Conservation (phyloP, 2,113 vertebrate species). For the Calonectris borealis region DNA sequence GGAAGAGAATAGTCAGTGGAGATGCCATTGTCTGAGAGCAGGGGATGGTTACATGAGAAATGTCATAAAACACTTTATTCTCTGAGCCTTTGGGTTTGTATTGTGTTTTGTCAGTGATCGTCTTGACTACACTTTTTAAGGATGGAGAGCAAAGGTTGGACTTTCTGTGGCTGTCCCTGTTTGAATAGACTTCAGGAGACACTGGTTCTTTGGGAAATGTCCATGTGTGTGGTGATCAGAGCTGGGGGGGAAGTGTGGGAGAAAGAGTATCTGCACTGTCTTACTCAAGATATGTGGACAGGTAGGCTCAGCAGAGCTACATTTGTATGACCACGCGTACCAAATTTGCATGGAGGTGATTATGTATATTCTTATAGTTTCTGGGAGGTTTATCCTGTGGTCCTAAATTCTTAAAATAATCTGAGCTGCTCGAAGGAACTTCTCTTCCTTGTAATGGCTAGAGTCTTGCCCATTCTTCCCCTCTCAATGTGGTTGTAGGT, state of each 20-base stretch:
- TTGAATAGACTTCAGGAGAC: background rate
- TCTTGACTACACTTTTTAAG: background rate
- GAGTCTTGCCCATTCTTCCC: background rate
- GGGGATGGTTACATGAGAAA: background rate
- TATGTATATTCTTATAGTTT: background rate
- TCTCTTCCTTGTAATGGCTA: background rate
- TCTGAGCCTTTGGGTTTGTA: background rate
- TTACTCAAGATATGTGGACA: background rate
- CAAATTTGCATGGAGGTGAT: background rate
- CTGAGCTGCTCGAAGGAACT: background rate
- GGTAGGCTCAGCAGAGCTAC: background rate
- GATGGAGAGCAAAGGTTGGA: background rate
- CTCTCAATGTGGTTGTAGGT: background rate
- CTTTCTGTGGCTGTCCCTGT: background rate
- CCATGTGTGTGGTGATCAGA: accelerated
- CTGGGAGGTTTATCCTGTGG: background rate
- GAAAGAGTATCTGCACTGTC: background rate
- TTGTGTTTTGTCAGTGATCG: background rate
- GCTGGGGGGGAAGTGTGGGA: background rate
- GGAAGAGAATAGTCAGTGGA: background rate
- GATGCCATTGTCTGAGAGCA: background rate
- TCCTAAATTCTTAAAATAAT: background rate
- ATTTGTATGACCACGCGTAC: background rate
- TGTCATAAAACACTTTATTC: background rate
- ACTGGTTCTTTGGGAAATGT: background rate